These are phyloP conservation scores for Selene dorsalis DNA, from an alignment of 2,797 vertebrate species.

Conservation along the genomic window DNA sequence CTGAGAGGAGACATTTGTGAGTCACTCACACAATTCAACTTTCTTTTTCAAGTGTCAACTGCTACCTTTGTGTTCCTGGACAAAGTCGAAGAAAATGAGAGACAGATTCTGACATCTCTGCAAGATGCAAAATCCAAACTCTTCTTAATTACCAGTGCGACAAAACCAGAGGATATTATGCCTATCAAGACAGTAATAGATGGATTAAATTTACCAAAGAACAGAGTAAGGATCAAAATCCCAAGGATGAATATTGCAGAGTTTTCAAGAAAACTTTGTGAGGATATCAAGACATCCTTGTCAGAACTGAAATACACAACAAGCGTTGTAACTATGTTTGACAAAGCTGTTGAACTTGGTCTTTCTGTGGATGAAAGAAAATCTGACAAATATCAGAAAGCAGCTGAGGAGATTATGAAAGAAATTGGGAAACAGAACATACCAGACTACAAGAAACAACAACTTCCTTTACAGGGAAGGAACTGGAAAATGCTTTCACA, in stretches of 20 bases:
- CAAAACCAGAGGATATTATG: background rate
- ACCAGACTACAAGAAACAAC: constrained; percentile 37
- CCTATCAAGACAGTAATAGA: background rate
- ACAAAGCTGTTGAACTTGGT: constrained; percentile 56
- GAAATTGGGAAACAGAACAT: background rate
- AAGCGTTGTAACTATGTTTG: background rate
- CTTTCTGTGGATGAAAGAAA: constrained; percentile 31
- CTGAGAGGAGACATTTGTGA: constrained; percentile 73
- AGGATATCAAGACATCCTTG: too few relatives aligned
- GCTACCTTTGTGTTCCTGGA: constrained; percentile 80
- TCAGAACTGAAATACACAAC: too few relatives aligned
- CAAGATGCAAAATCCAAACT: constrained; percentile 61
- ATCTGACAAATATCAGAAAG: background rate
- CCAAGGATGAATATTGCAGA: too few relatives aligned
- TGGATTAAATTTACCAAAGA: constrained; percentile 37
- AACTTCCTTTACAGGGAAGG: constrained; percentile 56
- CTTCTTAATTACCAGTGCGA: constrained; percentile 51
- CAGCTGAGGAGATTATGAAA: constrained; percentile 5
- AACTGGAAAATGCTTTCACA: constrained; percentile 51
- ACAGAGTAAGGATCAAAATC: too few relatives aligned
- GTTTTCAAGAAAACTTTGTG: too few relatives aligned
- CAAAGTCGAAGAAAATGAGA: constrained; percentile 56
- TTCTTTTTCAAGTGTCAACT: constrained; percentile 74
- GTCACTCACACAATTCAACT: constrained; percentile 54
- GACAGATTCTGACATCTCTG: constrained; percentile 21